phyloP scores from a whole-genome alignment of 2,113 vertebrate genomes.

The Peromyscus polionotus region DNA sequence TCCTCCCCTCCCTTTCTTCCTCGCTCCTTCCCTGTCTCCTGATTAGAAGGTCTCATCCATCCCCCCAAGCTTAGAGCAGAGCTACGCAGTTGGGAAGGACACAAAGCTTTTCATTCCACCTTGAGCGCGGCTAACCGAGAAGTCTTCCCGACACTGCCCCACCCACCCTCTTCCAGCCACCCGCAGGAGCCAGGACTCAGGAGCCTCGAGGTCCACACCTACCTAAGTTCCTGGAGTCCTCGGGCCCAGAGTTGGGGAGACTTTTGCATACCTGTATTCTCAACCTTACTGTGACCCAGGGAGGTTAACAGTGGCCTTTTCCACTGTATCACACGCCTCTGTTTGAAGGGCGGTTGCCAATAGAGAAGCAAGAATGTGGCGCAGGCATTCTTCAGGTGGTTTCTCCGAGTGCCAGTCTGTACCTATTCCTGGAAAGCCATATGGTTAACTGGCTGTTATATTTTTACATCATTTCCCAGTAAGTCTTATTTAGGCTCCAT shows the following conservation, averaged over 20 bases:
- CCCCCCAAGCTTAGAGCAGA: neutral
- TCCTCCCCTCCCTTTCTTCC: neutral
- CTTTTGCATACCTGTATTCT: neutral
- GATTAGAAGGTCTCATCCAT: neutral
- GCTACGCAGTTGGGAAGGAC: neutral
- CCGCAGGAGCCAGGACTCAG: neutral
- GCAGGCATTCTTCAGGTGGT: neutral
- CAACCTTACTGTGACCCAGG: neutral
- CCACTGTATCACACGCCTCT: neutral
- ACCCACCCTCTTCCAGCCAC: too few relatives aligned
- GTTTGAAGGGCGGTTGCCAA: neutral
- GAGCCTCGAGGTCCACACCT: neutral
- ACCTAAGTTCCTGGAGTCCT: neutral
- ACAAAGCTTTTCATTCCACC: neutral
- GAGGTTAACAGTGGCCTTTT: neutral
- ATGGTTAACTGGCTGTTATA: slow-evolving; percentile 38
- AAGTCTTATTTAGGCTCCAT: slow-evolving; percentile 41
- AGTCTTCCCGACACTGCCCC: too few relatives aligned
- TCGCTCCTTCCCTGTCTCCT: neutral
- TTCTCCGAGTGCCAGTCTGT: slow-evolving; percentile 41
- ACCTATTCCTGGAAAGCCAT: slow-evolving; percentile 42
- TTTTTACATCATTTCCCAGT: slow-evolving; percentile 43
- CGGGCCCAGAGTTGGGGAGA: neutral
- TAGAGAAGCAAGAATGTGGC: slow-evolving; percentile 9
- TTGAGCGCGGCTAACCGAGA: neutral